These are phyloP conservation scores for Momotus momota DNA, from an alignment of 2,797 vertebrate species.

Conservation along the genomic window DNA sequence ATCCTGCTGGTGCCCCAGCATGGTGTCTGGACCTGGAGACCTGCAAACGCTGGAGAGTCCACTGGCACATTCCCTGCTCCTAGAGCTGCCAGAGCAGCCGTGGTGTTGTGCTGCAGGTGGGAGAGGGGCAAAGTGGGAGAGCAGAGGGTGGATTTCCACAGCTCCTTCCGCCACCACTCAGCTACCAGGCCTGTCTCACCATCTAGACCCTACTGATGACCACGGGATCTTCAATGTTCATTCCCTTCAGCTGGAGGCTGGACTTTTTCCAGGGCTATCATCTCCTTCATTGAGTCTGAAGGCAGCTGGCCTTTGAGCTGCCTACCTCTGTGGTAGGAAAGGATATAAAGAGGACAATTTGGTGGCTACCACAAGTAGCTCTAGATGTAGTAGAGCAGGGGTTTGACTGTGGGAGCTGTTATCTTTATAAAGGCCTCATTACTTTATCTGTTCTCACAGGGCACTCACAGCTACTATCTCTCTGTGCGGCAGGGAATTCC, in stretches of 20 bases:
- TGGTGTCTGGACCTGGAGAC: not conserved
- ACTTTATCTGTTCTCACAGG: not conserved
- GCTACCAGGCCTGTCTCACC: rapidly evolving
- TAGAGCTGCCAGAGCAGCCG: not conserved
- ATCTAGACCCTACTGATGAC: not conserved
- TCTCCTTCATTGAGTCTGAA: not conserved
- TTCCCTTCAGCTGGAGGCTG: not conserved
- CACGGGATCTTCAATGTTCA: rapidly evolving
- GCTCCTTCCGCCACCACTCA: not conserved
- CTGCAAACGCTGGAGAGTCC: not conserved
- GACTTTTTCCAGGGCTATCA: not conserved
- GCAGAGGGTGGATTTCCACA: not conserved
- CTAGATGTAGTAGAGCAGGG: not conserved
- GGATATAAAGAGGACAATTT: not conserved
- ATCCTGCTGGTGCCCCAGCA: not conserved
- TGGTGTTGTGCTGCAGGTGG: not conserved
- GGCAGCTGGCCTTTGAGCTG: not conserved
- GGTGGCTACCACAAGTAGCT: not conserved
- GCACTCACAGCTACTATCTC: not conserved
- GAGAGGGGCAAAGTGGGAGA: rapidly evolving
- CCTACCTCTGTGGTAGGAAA: not conserved
- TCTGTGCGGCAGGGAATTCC: not conserved
- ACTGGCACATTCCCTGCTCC: not conserved
- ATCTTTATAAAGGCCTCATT: not conserved
- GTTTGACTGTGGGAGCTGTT: not conserved